Evolutionary conservation across 2,888 invertebrate genomes (phyloP), one percentile per base, ranked within the genome.

Genomic region (Cheilosia vulpina): DNA sequence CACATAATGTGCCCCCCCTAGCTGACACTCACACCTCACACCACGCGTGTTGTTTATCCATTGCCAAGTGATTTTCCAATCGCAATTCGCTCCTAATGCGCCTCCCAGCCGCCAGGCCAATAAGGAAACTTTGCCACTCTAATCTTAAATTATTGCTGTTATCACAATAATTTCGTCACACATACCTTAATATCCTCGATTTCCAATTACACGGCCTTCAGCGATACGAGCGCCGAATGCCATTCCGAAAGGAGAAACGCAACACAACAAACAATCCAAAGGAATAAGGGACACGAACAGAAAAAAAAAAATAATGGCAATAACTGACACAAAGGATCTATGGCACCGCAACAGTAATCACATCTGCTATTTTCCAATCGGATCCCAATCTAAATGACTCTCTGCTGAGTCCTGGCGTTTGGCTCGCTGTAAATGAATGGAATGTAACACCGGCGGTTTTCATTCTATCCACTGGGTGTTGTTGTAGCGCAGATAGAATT

Each of bases 141-240:
- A 68, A 78, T 68, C 83, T 62, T 83, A 63, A 83, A 73, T 68
- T 83, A 76, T 68, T 62, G 34, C 73, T 45, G 47, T 73, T 68
- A 78, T 78, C 73, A 17, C 57, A 83, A 73, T 78, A 73, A 78
- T 72, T 82, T 82, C 60, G 24, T 55, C 66, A 78, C 78, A 83
- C 66, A 73, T 78, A 73, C 68, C 83, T 73, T 78, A 68, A 78
- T 38, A 62, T 62, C 15, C 38, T 43, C 19, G 47, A 68, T 73
- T 78, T 63, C 68, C 72, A 83, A 78, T 78, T 78, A 83, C 31
- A 57, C 15, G 41, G 43, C 66, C 69, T 79, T 66, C 57, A 50
- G 50, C 55, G 62, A 68, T 63, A 66, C 66, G 24, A 65, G 69
- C 55, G 41, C n/a, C 63, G 53, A 75, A 57, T 57, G 57, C 43